These are phyloP conservation scores for Zygothrica quintamaculata DNA, from an alignment of 2,888 invertebrate species.

Conservation along the genomic window DNA sequence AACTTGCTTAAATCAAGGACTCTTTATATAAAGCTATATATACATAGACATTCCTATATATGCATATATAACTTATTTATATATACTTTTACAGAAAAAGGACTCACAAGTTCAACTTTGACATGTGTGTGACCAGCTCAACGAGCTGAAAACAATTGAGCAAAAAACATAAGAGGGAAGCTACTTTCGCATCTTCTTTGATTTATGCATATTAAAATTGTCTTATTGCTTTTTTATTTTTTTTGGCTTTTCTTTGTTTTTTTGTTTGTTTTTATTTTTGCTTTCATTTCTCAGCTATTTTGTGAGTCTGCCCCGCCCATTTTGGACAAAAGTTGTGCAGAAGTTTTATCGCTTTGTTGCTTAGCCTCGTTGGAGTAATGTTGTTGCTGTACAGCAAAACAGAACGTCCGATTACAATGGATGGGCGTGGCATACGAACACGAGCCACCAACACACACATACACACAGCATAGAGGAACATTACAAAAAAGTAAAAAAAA, in stretches of 20 bases:
- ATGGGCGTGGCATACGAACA: slow-evolving; percentile 43
- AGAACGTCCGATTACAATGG: slow-evolving; percentile 65
- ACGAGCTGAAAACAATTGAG: slow-evolving; percentile 20
- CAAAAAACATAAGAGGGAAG: slow-evolving; percentile 12
- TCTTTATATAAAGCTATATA: background rate
- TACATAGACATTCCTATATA: too few relatives aligned
- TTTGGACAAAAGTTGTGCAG: slow-evolving; percentile 48
- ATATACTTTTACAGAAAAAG: background rate
- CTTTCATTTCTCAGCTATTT: slow-evolving; percentile 1
- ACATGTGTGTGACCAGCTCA: slow-evolving; percentile 20
- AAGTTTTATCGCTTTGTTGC: slow-evolving; percentile 46
- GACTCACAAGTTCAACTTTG: background rate
- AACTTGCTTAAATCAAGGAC: background rate
- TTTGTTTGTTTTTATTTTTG: slow-evolving; percentile 11
- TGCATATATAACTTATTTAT: too few relatives aligned
- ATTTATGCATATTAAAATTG: slow-evolving; percentile 75
- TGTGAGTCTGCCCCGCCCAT: slow-evolving; percentile 2
- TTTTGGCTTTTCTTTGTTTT: slow-evolving; percentile 1
- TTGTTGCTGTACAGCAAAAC: slow-evolving; percentile 13
- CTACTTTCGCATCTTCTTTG: slow-evolving; percentile 37
- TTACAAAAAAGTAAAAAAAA: slow-evolving; percentile 6
- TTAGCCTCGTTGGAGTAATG: slow-evolving; percentile 12
- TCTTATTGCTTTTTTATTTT: slow-evolving; percentile 46
- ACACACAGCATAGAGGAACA: background rate
- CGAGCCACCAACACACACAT: slow-evolving; percentile 12